phyloP scores from a whole-genome alignment of 2,888 invertebrate genomes.

The Pheosia gnoma region DNA sequence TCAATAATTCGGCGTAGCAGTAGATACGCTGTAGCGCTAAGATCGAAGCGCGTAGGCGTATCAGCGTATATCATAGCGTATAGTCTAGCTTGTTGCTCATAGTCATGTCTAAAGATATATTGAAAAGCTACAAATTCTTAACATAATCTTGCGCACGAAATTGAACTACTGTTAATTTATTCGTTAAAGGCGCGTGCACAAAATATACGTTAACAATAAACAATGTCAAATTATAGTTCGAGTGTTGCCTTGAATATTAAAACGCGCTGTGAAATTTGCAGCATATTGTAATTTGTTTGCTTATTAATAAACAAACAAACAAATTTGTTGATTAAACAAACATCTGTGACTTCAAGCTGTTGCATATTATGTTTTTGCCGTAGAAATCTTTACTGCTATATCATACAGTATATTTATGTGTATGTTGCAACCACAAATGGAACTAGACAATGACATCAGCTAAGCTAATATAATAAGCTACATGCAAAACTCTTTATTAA shows the following conservation, averaged over 20 bases:
- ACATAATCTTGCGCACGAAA: background rate
- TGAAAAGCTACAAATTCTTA: too few species aligned
- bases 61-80: too few species aligned
- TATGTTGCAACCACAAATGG: background rate
- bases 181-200: constrained; percentile 9
- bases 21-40: too few species aligned
- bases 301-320: background rate
- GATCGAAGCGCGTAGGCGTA: too few species aligned
- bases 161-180: constrained; percentile 12
- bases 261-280: constrained; percentile 20
- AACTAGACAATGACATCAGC: constrained; percentile 8
- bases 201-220: constrained; percentile 36
- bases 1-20: too few species aligned
- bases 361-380: background rate
- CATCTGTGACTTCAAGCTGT: background rate
- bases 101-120: too few species aligned
- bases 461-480: constrained; percentile 5
- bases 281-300: constrained; percentile 26
- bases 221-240: constrained; percentile 35
- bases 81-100: too few species aligned
- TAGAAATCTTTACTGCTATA: too few species aligned
- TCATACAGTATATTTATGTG: too few species aligned
- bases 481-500: constrained; percentile 57
- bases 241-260: constrained; percentile 33
- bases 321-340: background rate